phyloP scores from a whole-genome alignment of 2,888 invertebrate genomes.

The Disparrhopalites patrizii region DNA sequence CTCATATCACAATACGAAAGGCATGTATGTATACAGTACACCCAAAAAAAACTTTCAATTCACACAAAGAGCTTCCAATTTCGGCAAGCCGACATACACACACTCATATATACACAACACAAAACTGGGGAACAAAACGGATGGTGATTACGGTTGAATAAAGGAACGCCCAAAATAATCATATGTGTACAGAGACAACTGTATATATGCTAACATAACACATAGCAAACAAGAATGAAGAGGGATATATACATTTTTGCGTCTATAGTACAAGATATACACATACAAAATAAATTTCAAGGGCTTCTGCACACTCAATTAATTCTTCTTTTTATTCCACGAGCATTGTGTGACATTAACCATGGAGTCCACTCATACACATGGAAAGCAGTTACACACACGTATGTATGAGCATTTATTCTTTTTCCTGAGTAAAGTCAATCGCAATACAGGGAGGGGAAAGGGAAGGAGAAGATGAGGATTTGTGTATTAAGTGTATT shows the following conservation, averaged over 20 bases:
- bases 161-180: constrained; percentile 10
- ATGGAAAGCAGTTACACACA: background rate
- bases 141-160: too few species aligned
- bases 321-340: too few species aligned
- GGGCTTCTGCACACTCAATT: constrained; percentile 12
- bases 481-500: background rate
- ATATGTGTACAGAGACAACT: constrained; percentile 2
- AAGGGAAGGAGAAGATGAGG: background rate
- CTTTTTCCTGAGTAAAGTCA: background rate
- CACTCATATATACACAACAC: too few species aligned
- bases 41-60: background rate
- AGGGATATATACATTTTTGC: constrained; percentile 18
- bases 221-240: constrained; percentile 1
- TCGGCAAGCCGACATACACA: background rate
- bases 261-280: background rate
- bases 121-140: constrained; percentile 8
- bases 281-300: constrained; percentile 9
- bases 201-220: too few species aligned
- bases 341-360: too few species aligned
- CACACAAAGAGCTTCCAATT: background rate
- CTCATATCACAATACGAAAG: too few species aligned
- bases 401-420: background rate
- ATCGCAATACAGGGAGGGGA: background rate
- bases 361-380: too few species aligned
- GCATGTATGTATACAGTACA: too few species aligned